Percentiles rank a stretch among this genome's conserved stretches.
phyloP scores from a whole-genome alignment of 2,113 vertebrate genomes.

The Agelaius tricolor region DNA sequence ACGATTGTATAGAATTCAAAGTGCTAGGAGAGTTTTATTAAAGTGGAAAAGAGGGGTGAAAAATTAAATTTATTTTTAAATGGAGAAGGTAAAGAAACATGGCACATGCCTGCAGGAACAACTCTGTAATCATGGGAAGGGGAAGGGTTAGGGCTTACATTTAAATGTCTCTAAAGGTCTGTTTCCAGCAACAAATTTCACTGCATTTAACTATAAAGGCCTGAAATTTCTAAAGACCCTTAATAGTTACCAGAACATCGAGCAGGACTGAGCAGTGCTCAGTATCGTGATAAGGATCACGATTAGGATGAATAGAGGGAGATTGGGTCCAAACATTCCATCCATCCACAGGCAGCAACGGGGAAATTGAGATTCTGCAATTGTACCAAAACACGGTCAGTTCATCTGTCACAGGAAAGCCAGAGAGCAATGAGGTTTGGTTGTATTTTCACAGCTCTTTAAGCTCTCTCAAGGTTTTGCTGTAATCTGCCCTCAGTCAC shows the following conservation, averaged over 20 bases:
- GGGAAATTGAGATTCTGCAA: neutral
- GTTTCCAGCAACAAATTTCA: neutral
- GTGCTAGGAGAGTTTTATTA: neutral
- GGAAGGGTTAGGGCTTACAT: neutral
- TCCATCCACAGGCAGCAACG: neutral
- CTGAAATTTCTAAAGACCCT: neutral
- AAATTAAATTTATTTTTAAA: neutral
- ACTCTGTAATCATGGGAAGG: neutral
- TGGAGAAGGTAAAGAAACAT: neutral
- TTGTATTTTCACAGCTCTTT: neutral
- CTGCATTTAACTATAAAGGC: neutral
- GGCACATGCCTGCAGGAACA: neutral
- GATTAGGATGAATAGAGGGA: neutral
- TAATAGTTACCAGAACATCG: neutral
- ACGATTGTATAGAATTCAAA: neutral
- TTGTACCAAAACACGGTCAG: fast-evolving
- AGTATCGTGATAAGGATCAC: neutral
- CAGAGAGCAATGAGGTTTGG: neutral
- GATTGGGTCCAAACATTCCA: neutral
- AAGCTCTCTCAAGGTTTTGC: neutral
- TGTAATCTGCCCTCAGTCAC: neutral
- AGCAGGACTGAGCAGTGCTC: neutral
- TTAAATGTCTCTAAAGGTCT: neutral
- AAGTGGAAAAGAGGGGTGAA: neutral
- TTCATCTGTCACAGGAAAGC: neutral